Evolutionary conservation across 2,888 invertebrate genomes (phyloP), one percentile per base, ranked within the genome.

Genomic region (Phengaris arion): DNA sequence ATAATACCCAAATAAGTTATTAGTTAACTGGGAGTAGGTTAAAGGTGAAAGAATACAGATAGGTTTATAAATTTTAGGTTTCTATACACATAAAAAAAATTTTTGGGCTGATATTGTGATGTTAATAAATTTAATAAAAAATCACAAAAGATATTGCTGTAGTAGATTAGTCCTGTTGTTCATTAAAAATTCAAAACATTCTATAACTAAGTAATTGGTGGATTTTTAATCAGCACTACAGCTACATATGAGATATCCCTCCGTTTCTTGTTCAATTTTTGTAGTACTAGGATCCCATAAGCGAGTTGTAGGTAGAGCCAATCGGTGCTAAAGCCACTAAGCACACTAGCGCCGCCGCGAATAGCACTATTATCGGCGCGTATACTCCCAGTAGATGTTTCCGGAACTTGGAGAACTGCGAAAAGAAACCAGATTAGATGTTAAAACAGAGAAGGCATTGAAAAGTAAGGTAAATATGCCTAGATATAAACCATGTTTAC

Each of bases 361-460:
- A 95, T 35, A 95, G 90, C 15, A 95, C 84, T 76, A 97, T 94
- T 72, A 97, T 94, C 0, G 97, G 91, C 59, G 96, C 94, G 87
- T 98, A 98, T 59, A 98, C 86, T n/a, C 95, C 96, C 68, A 98
- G 94, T 75, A 98, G 91, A 75, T 96, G 94, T 84, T 97, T 97
- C 81, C 98, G 94, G 89, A 97, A 95, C 74, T 95, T 94, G 3
- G 96, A 95, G 86, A 96, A 96, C 98, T 98, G 94, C 90, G 78
- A 78, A 79, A 77, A 78, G 77, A 80, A 75, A 51, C 1, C 2
- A 35, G 12, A 64, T 64, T 35, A 35, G 12, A 9, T 12, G 35
- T 35, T 10, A 5, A 35, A 57, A 64, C 22, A 35, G 52, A 52
- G 9, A 0, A 52, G 9, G 12, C 10, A 12, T 10, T 52, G 35